Evolutionary conservation across 2,113 vertebrate species (phyloP).

Genomic region (Falco punctatus): DNA sequence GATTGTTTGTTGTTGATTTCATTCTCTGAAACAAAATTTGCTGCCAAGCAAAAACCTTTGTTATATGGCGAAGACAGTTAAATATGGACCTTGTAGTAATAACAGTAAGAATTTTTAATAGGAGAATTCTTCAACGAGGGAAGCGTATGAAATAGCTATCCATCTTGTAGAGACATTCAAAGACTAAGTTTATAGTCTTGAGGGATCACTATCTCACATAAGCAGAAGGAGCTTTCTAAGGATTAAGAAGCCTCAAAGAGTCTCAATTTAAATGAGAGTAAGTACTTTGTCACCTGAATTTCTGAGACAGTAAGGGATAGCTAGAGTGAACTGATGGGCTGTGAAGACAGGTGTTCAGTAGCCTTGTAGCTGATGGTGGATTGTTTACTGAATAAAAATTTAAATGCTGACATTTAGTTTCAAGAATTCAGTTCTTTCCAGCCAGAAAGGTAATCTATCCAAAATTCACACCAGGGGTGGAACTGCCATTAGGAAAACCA

Average conservation of each 20-base stretch:
- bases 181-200: not conserved
- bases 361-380: not conserved
- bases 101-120: not conserved
- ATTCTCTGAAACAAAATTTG: not conserved
- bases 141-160: not conserved
- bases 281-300: not conserved
- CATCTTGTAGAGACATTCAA: not conserved
- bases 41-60: not conserved
- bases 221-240: conserved; percentile 16
- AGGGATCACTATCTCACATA: not conserved
- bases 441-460: not conserved
- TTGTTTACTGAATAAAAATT: not conserved
- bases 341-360: not conserved
- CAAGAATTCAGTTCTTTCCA: not conserved
- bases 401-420: not conserved
- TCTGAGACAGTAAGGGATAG: not conserved
- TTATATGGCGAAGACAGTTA: not conserved
- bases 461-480: not conserved
- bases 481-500: not conserved
- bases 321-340: not conserved
- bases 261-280: not conserved
- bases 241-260: not conserved
- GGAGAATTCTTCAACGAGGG: not conserved
- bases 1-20: not conserved
- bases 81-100: not conserved